A percentile compares a stretch with the other conserved stretches of the same genome.
Evolutionary conservation across 2,888 invertebrate species (phyloP).

Genomic region (Odontothrips loti): DNA sequence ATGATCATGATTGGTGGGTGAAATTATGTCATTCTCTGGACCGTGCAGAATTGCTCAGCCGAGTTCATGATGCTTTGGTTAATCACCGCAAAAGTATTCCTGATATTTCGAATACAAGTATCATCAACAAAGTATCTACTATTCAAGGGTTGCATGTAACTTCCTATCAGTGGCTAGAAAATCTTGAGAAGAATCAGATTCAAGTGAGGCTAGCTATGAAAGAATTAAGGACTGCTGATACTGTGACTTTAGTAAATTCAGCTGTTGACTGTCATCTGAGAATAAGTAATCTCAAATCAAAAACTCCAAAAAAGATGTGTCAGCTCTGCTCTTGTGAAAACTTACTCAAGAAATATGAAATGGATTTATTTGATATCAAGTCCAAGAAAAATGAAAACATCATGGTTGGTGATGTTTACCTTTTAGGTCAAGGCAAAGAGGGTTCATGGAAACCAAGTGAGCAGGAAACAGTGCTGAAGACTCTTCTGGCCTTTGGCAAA

Average conservation of each 20-base stretch:
- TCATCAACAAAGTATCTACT: background rate
- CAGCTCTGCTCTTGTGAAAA: conserved; percentile 49
- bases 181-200: conserved; percentile 31
- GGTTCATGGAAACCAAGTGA: conserved; percentile 61
- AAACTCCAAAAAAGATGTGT: conserved; percentile 44
- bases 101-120: background rate
- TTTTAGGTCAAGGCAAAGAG: conserved; percentile 44
- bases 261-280: conserved; percentile 58
- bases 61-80: background rate
- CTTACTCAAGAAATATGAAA: conserved; percentile 51
- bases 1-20: background rate
- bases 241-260: conserved; percentile 46
- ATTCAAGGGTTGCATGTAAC: background rate
- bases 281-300: conserved; percentile 38
- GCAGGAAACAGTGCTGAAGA: conserved; percentile 55
- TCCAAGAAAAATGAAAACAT: conserved; percentile 45
- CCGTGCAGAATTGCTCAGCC: background rate
- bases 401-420: conserved; percentile 46
- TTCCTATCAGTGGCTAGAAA: background rate
- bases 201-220: conserved; percentile 44
- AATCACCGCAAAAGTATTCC: background rate
- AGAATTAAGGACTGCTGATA: conserved; percentile 42
- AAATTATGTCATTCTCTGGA: background rate
- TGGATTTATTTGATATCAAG: conserved; percentile 54
- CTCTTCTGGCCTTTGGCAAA: conserved; percentile 46